Conservation (phyloP, 2,888 invertebrate genomes). For the Flexamia atlantica region DNA sequence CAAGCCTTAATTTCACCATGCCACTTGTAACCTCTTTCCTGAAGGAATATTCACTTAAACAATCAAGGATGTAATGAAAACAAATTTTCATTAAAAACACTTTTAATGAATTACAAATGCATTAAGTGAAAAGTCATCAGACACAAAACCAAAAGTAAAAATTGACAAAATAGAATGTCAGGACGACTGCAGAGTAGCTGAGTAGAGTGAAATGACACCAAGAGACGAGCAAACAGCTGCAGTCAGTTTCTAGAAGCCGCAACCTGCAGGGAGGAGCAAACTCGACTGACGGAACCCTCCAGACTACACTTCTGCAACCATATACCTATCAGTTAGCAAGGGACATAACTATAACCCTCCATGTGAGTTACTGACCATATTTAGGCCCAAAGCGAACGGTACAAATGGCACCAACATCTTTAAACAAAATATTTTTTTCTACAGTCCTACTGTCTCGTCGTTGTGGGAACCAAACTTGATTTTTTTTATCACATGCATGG, state of each 20-base stretch:
- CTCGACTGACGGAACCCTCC: background rate
- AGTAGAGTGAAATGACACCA: conserved; percentile 17
- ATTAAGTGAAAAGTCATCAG: conserved; percentile 50
- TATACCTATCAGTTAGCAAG: no score
- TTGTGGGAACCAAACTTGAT: no score
- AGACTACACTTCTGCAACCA: conserved; percentile 11
- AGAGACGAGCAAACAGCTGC: conserved; percentile 34
- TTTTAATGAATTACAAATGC: conserved; percentile 38
- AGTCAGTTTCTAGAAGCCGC: conserved; percentile 23
- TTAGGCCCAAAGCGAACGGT: no score
- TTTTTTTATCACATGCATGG: no score
- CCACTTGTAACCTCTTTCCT: no score
- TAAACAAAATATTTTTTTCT: no score
- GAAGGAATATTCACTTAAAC: no score
- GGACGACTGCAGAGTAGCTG: conserved; percentile 7
- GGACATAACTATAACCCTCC: no score
- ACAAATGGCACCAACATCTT: no score
- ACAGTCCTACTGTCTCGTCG: no score
- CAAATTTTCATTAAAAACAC: background rate
- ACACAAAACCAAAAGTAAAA: conserved; percentile 23
- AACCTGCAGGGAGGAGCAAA: background rate
- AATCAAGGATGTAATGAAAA: background rate
- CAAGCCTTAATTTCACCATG: no score
- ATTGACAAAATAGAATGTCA: conserved; percentile 32
- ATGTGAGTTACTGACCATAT: no score